Percentiles rank a stretch among this genome's conserved stretches.
Conservation (phyloP, 2,113 vertebrate genomes). For the Astur gentilis region DNA sequence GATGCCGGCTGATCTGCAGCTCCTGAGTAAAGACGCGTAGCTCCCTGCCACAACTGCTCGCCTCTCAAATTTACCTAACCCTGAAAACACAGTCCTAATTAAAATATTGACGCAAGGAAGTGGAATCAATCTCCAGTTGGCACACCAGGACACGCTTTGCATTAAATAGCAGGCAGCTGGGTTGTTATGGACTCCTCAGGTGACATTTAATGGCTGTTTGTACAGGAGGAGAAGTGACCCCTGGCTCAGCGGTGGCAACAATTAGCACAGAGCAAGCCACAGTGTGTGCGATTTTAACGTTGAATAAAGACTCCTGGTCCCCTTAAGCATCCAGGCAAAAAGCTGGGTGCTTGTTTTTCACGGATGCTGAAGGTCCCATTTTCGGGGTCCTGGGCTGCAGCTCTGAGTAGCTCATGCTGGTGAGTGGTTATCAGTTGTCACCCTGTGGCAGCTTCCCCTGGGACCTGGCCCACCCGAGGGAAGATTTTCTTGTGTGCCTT, state of each 20-base stretch:
- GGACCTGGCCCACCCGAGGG: too few relatives aligned
- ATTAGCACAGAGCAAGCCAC: neutral
- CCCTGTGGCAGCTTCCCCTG: neutral
- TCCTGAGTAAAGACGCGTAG: fast-evolving
- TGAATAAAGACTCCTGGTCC: neutral
- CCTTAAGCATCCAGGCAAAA: neutral
- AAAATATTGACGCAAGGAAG: neutral
- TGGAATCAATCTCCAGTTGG: neutral
- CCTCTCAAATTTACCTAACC: neutral
- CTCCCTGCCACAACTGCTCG: neutral
- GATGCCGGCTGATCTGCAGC: neutral
- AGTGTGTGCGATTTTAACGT: fast-evolving
- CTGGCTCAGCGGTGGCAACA: neutral
- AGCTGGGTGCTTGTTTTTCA: neutral
- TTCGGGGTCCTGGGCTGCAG: neutral
- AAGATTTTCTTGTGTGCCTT: neutral
- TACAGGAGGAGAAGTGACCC: neutral
- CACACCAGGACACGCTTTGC: neutral
- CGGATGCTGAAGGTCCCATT: neutral
- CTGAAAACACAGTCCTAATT: neutral
- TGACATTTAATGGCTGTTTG: neutral
- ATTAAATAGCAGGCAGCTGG: neutral
- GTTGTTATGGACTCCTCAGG: neutral
- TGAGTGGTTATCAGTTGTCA: too few relatives aligned
- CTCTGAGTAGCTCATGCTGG: fast-evolving